Base-by-base conservation (phyloP, 2,797 vertebrate species). In the Peromyscus nudipes region DNA sequence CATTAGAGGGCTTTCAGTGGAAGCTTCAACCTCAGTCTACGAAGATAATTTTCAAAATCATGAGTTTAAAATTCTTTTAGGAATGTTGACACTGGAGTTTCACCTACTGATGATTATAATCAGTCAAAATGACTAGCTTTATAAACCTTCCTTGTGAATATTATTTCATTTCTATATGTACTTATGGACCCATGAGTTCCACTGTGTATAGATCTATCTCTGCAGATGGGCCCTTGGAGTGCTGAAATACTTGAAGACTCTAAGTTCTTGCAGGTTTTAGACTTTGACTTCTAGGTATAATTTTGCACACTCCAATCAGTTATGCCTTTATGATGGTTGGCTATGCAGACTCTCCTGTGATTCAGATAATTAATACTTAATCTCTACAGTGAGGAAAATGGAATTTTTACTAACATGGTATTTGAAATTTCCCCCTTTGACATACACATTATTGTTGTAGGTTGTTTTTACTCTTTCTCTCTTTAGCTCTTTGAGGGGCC, bases 1-100 rank as follows among this genome's bases (percentile, higher is more conserved):
- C 46, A 37, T n/a, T 73, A 83, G 64, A 80, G 11, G 10, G 23
- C 13, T 9, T 87, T 73, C 27, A 76, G 75, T 27, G 43, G 25
- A 57, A 43, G 4, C 25, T 5, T 6, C 34, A 43, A 60, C 21
- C 0, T 46, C 2, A 6, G 13, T 23, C 6, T 6, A 40, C 69
- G 84, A 5, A 40, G 29, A 40, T 4, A 69, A 52, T 52, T 55
- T 94, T 67, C 40, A 92, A 79, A 92, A 52, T 83, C 10, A 21
- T 91, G 34, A 88, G 29, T 27, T 95, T 34, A n/a, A 40, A 83
- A 94, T 91, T 4, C 27, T 84, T 90, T 83, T 17, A 67, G 37
- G 23, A 27, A 40, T 25, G 0, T 6, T 92, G 77, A 10, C 1
- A 19, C 76, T 9, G 23, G 43, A 67, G 5, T 19, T 93, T 73